Conservation (phyloP, 2,797 vertebrate species). For the Hippopotamyrus pictus region DNA sequence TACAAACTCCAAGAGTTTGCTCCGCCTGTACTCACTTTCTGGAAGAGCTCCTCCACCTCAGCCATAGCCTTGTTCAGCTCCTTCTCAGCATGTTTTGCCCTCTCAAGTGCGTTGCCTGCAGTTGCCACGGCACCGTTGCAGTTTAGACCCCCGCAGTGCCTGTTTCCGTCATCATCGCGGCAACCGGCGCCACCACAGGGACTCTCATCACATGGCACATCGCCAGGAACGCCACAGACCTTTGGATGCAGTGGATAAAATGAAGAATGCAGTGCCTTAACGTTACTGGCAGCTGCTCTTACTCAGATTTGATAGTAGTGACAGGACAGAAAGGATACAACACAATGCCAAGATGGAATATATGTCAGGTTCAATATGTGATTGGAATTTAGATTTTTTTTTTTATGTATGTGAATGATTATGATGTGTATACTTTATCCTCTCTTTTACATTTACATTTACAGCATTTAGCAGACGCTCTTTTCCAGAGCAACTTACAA, state of each 20-base stretch:
- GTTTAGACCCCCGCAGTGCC: conserved; percentile 83
- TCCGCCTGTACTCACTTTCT: conserved; percentile 54
- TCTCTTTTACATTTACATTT: too few species aligned
- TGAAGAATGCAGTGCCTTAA: not conserved
- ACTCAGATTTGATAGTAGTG: not conserved
- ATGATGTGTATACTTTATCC: not conserved
- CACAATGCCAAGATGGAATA: not conserved
- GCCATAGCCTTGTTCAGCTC: conserved; percentile 75
- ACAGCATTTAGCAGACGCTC: too few species aligned
- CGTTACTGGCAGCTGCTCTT: not conserved
- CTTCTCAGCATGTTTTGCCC: conserved; percentile 77
- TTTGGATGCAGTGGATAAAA: conserved; percentile 35
- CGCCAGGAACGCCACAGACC: conserved; percentile 78
- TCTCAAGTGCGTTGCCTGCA: conserved; percentile 76
- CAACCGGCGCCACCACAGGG: conserved; percentile 89
- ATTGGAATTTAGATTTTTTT: not conserved
- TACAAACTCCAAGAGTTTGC: not conserved
- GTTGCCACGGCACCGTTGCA: conserved; percentile 76
- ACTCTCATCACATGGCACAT: conserved; percentile 76
- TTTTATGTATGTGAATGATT: not conserved
- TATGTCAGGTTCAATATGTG: not conserved
- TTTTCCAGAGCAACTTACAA: too few species aligned
- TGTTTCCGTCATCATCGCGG: conserved; percentile 79
- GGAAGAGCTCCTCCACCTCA: conserved; percentile 75
- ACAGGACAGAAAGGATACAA: not conserved